Evolutionary conservation across 2,113 vertebrate species (phyloP).

Genomic region (Psephotus haematonotus): DNA sequence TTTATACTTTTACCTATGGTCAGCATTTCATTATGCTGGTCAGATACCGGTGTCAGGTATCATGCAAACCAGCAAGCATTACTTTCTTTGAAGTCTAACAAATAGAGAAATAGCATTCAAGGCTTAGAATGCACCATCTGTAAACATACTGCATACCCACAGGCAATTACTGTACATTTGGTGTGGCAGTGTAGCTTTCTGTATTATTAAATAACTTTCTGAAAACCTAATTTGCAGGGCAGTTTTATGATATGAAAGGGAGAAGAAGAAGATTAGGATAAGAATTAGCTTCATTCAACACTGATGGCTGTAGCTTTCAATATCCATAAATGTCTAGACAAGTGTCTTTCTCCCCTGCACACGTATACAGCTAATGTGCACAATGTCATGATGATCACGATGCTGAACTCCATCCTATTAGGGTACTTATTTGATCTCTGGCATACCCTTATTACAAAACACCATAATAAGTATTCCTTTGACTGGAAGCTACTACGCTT

Average conservation of each 20-base stretch:
- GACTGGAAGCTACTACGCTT: not conserved
- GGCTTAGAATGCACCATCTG: constrained; percentile 18
- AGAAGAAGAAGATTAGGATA: not conserved
- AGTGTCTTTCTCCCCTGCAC: not conserved
- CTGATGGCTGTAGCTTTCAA: constrained; percentile 19
- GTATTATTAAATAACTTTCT: constrained; percentile 45
- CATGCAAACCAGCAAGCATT: constrained; percentile 3
- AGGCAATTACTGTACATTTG: constrained; percentile 39
- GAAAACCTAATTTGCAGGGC: constrained; percentile 44
- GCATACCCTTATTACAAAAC: constrained; percentile 2
- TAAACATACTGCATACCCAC: constrained; percentile 20
- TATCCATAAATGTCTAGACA: constrained; percentile 24
- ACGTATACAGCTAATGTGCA: constrained; percentile 17
- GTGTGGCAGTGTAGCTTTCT: constrained; percentile 12
- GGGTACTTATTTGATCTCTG: constrained; percentile 31
- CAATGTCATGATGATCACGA: not conserved
- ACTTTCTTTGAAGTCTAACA: constrained; percentile 32
- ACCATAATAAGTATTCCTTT: not conserved
- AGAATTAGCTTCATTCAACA: not conserved
- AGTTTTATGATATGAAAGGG: constrained; percentile 11
- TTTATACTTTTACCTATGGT: not conserved
- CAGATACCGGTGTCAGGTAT: not conserved
- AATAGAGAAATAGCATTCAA: constrained; percentile 58
- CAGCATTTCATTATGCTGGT: constrained; percentile 39
- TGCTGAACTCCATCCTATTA: constrained; percentile 33